Evolutionary conservation across 2,113 vertebrate genomes (phyloP).

Genomic region (Lophotis ruficrista): DNA sequence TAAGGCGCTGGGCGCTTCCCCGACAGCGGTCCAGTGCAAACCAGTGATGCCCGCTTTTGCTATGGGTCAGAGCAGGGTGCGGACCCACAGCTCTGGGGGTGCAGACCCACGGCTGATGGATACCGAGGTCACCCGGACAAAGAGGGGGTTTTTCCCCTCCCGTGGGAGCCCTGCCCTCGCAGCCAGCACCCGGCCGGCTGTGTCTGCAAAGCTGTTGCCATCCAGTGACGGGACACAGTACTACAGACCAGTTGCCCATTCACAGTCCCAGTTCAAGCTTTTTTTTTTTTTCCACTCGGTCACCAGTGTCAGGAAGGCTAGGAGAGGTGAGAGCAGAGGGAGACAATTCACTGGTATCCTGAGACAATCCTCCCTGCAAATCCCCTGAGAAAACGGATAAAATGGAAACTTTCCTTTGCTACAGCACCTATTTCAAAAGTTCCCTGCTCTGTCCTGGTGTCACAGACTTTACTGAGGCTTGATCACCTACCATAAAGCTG

Average conservation of each 20-base stretch:
- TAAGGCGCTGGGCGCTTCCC: neutral
- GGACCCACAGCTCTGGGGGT: neutral
- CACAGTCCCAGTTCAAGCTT: neutral
- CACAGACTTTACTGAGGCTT: neutral
- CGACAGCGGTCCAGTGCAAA: neutral
- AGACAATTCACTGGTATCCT: neutral
- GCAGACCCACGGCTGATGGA: neutral
- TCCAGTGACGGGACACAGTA: neutral
- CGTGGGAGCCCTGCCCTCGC: neutral
- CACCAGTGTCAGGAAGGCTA: neutral
- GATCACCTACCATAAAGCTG: neutral
- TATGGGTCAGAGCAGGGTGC: fast-evolving
- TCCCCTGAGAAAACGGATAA: conserved; percentile 36
- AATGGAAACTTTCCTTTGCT: neutral
- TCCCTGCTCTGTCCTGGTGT: neutral
- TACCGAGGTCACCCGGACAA: neutral
- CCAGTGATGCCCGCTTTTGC: neutral
- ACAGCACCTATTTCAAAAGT: neutral
- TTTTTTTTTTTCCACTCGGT: neutral
- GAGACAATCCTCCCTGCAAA: neutral
- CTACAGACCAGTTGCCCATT: neutral
- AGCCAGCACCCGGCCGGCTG: neutral
- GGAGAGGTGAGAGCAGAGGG: neutral
- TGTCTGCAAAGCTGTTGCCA: neutral
- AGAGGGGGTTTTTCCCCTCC: neutral